A percentile compares a stretch with the other conserved stretches of the same genome.
Conservation (phyloP, 2,888 invertebrate species). For the Sminthurides aquaticus region DNA sequence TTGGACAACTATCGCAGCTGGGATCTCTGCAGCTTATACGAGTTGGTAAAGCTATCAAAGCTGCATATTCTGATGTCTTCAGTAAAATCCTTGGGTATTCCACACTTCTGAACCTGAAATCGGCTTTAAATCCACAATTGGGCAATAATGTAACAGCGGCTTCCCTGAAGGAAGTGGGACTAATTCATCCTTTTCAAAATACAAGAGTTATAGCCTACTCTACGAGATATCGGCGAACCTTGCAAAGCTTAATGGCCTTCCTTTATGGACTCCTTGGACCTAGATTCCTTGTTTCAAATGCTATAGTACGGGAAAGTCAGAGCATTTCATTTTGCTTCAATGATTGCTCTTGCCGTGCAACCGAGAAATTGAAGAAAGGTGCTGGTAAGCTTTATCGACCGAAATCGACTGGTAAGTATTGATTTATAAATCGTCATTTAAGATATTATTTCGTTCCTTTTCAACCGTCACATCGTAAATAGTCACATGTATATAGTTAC, state of each 20-base stretch:
- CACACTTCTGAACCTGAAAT: too few relatives aligned
- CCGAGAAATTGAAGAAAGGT: slow-evolving; percentile 53
- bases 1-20: slow-evolving; percentile 73
- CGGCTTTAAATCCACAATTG: too few relatives aligned
- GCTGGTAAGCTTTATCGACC: slow-evolving; percentile 36
- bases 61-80: slow-evolving; percentile 50
- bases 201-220: slow-evolving; percentile 24
- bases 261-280: slow-evolving; percentile 63
- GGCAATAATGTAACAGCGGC: neutral
- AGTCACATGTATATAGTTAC: too few relatives aligned
- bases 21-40: slow-evolving; percentile 75
- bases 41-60: slow-evolving; percentile 62
- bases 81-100: slow-evolving; percentile 11
- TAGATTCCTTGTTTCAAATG: slow-evolving; percentile 56
- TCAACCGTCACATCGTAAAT: too few relatives aligned
- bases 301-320: slow-evolving; percentile 66
- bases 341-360: slow-evolving; percentile 71
- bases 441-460: too few relatives aligned
- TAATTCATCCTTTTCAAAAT: slow-evolving; percentile 6
- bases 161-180: neutral
- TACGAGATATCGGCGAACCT: slow-evolving; percentile 69
- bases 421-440: neutral
- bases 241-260: slow-evolving; percentile 78
- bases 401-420: slow-evolving; percentile 28
- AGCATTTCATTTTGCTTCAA: slow-evolving; percentile 77